Conservation (phyloP, 2,113 vertebrate species). For the Chelonoidis abingdonii region DNA sequence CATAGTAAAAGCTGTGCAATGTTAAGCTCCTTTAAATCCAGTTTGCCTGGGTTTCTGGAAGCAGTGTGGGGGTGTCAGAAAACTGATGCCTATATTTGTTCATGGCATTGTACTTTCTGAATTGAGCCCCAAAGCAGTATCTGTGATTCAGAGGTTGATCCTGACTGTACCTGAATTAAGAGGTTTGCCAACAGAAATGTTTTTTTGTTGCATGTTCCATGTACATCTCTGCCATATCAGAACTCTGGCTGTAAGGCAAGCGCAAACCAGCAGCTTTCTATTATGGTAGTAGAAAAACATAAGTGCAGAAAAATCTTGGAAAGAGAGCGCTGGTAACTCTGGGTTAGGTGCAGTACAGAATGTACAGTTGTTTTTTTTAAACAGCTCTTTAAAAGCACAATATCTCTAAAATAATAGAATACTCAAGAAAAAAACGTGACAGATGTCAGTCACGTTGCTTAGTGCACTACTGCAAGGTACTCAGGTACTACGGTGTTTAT, state of each 20-base stretch:
- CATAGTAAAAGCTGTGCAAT: background rate
- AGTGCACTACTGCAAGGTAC: background rate
- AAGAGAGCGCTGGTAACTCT: background rate
- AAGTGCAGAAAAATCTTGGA: background rate
- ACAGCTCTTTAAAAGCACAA: background rate
- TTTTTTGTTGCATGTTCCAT: background rate
- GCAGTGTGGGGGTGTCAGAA: background rate
- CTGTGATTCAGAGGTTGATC: background rate
- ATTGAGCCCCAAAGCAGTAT: background rate
- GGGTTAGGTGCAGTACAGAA: background rate
- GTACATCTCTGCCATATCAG: background rate
- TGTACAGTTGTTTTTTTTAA: background rate
- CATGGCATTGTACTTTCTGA: background rate
- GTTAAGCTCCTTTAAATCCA: background rate
- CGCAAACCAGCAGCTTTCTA: background rate
- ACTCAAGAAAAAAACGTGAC: background rate
- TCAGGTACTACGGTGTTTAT: background rate
- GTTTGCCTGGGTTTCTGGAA: background rate
- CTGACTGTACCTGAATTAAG: background rate
- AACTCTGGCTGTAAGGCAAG: background rate
- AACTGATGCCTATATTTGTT: background rate
- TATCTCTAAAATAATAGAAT: no score
- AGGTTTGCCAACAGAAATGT: background rate
- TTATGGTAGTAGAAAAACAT: background rate
- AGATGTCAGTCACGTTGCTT: background rate